Evolutionary conservation across 2,113 vertebrate species (phyloP), one percentile per base, ranked within the genome.

Genomic region (Cervus canadensis): DNA sequence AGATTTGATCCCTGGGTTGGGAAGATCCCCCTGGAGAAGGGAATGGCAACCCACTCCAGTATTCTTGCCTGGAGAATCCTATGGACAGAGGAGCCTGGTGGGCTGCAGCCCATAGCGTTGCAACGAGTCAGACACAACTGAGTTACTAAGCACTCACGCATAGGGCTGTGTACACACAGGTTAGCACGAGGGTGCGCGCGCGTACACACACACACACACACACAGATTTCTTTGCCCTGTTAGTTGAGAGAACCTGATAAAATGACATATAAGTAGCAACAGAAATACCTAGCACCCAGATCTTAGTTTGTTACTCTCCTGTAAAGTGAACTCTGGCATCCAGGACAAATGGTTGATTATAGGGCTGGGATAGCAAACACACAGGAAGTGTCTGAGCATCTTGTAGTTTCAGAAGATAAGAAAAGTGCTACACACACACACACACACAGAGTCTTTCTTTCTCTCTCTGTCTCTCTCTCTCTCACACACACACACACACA

Each of bases 151-250:
- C n/a, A 40, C 67, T 71, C 67, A 71, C 0, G 0, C 67, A 16
- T 21, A 26, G 54, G 21, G 13, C 13, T 7, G 5, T 2, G 36
- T 10, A 26, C 2, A 7, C 30, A 71, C 8, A 52, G 4, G 26
- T 95, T 25, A 50, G 16, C 6, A 50, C 0, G 2, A 40, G 36
- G 43, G 12, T 21, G 33, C 17, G 2, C 2, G 3, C 4, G 0
- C 8, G 0, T 7, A 64, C 30, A 33, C 60, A 33, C 14, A 64
- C 30, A n/a, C 33, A 71, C 67, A 23, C 2, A 79, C 40, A 79
- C 23, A 30, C 13, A 26, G 3, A 64, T 21, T 30, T 10, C 21
- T 78, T 87, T 93, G 30, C 16, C 10, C 25, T 36, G 1, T 81
- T 33, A 74, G 3, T 23, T 81, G 45, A 91, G 56, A 48, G 5